Evolutionary conservation across 1,140 invertebrate species (phyloP), one percentile per base, ranked within the genome.

Genomic region (Trissolcus basalis): DNA sequence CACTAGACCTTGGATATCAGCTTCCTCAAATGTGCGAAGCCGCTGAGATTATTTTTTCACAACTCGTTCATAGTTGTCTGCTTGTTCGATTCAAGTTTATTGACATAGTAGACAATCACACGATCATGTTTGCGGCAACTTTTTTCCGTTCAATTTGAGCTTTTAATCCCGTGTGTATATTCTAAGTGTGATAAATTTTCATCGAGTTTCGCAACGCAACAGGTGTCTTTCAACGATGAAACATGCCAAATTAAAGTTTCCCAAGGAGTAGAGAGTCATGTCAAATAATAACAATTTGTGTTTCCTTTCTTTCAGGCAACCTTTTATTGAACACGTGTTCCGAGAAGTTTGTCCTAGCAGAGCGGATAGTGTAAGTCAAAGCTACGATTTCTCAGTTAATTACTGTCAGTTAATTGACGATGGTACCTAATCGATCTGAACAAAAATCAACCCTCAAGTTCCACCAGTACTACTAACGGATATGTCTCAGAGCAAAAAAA

Each of bases 271-370:
- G 19, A 27, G 6, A 27, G n/a, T n/a, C n/a, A n/a, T n/a, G n/a
- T n/a, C n/a, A n/a, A 3, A 27, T 27, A 6, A 27, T 6, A 27
- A 27, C 6, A 27, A 27, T 6, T 1, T 27, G 19, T 27, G 19
- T 27, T 6, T 27, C 19, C 6, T 83, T 85, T 58, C 74, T 87
- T 87, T 43, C 86, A 93, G 92, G 82, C 89, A 91, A 86, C 83
- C 89, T 77, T 89, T 92, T 71, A 92, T 93, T 68, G 90, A 91
- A 86, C 85, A 88, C 83, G 89, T 92, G 81, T 92, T 90, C 88
- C 90, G 89, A 84, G 87, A 91, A 87, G 81, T 91, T 75, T 91
- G 91, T 88, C 92, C 91, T 69, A 89, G 89, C 79, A 86, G 85
- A 89, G 90, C 88, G 55, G 89, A 92, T 77, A 90, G 88, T 85